Percentiles rank a stretch among this genome's conserved stretches.
These are phyloP conservation scores for Emmelina monodactyla DNA, from an alignment of 2,888 invertebrate genomes.

Conservation along the genomic window DNA sequence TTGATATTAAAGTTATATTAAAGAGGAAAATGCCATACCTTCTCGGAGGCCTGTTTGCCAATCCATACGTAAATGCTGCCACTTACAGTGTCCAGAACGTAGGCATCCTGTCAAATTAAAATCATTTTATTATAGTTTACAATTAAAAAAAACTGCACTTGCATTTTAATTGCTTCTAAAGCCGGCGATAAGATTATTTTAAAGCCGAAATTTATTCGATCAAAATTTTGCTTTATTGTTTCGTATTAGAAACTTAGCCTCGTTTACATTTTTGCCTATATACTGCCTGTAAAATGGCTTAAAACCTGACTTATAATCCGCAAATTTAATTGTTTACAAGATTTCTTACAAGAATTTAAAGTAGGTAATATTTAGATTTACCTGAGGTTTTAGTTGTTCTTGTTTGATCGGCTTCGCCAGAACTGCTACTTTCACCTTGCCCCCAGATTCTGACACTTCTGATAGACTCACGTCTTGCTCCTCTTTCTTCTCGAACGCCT, in stretches of 20 bases:
- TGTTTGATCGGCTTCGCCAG: constrained; percentile 77
- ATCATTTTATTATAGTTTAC: neutral
- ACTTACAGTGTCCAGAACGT: constrained; percentile 78
- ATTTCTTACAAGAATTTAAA: too few relatives aligned
- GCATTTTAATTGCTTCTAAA: too few relatives aligned
- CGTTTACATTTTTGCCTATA: too few relatives aligned
- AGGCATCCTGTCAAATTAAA: constrained; percentile 69
- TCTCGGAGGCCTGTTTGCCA: constrained; percentile 73
- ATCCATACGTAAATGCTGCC: constrained; percentile 87
- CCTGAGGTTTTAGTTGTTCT: constrained; percentile 74
- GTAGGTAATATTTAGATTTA: too few relatives aligned
- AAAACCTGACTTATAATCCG: too few relatives aligned
- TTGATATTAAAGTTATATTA: neutral
- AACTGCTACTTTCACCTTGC: constrained; percentile 71
- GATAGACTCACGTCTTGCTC: constrained; percentile 72
- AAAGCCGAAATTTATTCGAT: too few relatives aligned
- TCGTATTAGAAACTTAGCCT: too few relatives aligned
- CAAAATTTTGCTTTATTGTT: too few relatives aligned
- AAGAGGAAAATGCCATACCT: constrained; percentile 22
- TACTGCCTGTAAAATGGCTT: too few relatives aligned
- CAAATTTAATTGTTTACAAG: too few relatives aligned
- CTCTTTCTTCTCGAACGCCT: constrained; percentile 72
- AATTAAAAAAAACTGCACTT: too few relatives aligned
- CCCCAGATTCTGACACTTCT: constrained; percentile 74
- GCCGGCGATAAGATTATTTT: too few relatives aligned